Evolutionary conservation across 1,140 invertebrate species (phyloP), one percentile per base, ranked within the genome.

Genomic region (Megalonaias nervosa): DNA sequence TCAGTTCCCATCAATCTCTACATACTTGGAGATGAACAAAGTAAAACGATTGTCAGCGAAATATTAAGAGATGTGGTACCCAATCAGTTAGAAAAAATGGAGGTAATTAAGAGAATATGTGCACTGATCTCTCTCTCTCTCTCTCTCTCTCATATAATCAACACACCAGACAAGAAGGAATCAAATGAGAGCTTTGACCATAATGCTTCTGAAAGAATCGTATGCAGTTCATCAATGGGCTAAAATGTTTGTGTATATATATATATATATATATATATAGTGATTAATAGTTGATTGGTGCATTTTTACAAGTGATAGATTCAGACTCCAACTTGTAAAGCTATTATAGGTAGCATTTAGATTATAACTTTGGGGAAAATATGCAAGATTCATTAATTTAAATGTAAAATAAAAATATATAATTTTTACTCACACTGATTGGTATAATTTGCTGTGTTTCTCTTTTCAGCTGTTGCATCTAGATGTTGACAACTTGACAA

Each of bases 1-100:
- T 86, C 91, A 23, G 91, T 93, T 9, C 90, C 92, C 62, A 83
- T 95, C 61, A 91, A 92, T 60, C 91, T 96, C 31, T 93, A 95
- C 85, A 92, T 95, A 3, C 93, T 96, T 68, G 93, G 92, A 1
- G 95, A 96, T 86, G 86, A 91, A 5, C 89, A 91, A 12, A 95
- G 95, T 87, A 91, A 92, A 84, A 69, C 85, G 6, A 92, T 94
- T 67, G 94, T 94, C n/a, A 86, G 93, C 64, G 88, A 92, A 26
- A 91, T 95, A 21, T 82, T 93, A 62, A 89, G 86, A 79, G 89
- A 89, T 73, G 91, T 88, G 38, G 38, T 38, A 3, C 1, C 38
- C 6, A 38, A 38, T 38, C 38, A 1, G 4, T 38, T 38, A 38
- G 38, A 38, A 4, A 38, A 38, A 38, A 38, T 38, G 4, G 38